These are phyloP conservation scores for Todiramphus saurophagus DNA, from an alignment of 2,113 vertebrate genomes.

Conservation along the genomic window DNA sequence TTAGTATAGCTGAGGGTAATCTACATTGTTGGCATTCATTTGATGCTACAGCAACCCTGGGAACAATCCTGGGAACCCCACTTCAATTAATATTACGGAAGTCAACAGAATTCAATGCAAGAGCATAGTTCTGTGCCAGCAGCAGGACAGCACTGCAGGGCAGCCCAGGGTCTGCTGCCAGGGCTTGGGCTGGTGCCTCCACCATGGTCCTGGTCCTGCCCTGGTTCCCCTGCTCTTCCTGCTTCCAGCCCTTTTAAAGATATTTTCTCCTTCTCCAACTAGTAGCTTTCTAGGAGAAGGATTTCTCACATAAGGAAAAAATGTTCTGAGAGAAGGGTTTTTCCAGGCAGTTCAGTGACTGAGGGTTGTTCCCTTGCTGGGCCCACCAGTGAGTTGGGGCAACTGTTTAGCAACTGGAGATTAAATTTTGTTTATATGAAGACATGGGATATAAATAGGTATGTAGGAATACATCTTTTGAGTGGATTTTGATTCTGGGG, in stretches of 20 bases:
- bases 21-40: conserved; percentile 45
- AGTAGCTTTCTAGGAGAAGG: background rate
- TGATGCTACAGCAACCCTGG: conserved; percentile 24
- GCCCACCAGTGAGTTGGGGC: accelerated
- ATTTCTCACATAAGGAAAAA: background rate
- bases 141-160: accelerated
- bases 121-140: background rate
- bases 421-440: background rate
- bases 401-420: background rate
- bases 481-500: background rate
- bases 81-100: conserved; percentile 20
- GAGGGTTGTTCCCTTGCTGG: background rate
- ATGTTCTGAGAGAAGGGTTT: background rate
- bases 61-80: conserved; percentile 9
- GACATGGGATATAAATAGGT: accelerated
- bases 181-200: background rate
- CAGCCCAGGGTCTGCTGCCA: background rate
- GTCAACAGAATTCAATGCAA: background rate
- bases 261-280: background rate
- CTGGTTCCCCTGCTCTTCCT: background rate
- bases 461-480: background rate
- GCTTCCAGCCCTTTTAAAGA: background rate
- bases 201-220: background rate
- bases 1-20: conserved; percentile 25
- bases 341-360: background rate